Conservation (phyloP, 2,888 invertebrate species). For the Plagiodera versicolora region DNA sequence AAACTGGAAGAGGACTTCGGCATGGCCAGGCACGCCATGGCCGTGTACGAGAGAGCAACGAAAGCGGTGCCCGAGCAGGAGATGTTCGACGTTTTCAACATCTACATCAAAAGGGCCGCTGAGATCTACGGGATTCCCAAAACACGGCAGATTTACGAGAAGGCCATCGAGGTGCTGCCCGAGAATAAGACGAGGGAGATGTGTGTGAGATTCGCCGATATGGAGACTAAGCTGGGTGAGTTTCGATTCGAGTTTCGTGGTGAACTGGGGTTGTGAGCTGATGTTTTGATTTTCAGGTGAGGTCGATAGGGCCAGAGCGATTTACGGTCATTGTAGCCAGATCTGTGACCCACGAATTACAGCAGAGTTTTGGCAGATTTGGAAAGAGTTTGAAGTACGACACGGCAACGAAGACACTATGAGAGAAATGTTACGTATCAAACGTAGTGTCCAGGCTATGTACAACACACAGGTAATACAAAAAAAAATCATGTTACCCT, state of each 20-base stretch:
- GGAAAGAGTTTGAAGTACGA: constrained; percentile 61
- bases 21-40: constrained; percentile 96
- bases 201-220: constrained; percentile 95
- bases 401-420: constrained; percentile 99
- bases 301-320: constrained; percentile 71
- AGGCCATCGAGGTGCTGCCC: constrained; percentile 90
- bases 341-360: constrained; percentile 98
- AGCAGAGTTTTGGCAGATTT: constrained; percentile 94
- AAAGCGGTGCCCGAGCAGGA: constrained; percentile 89
- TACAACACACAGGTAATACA: constrained; percentile 91
- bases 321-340: constrained; percentile 98
- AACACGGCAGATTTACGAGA: constrained; percentile 96
- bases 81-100: constrained; percentile 97
- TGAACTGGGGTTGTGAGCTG: constrained; percentile 77
- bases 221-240: constrained; percentile 97
- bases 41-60: constrained; percentile 96
- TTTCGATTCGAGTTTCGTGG: constrained; percentile 85
- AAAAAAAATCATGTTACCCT: too few relatives aligned
- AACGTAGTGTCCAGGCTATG: constrained; percentile 95
- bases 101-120: constrained; percentile 97
- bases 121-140: constrained; percentile 97
- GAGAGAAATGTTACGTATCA: constrained; percentile 97
- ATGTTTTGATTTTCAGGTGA: not conserved
- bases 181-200: constrained; percentile 93
- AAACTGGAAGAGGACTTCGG: constrained; percentile 99